Evolutionary conservation across 2,888 invertebrate species (phyloP).

Genomic region (Syrphus vitripennis): DNA sequence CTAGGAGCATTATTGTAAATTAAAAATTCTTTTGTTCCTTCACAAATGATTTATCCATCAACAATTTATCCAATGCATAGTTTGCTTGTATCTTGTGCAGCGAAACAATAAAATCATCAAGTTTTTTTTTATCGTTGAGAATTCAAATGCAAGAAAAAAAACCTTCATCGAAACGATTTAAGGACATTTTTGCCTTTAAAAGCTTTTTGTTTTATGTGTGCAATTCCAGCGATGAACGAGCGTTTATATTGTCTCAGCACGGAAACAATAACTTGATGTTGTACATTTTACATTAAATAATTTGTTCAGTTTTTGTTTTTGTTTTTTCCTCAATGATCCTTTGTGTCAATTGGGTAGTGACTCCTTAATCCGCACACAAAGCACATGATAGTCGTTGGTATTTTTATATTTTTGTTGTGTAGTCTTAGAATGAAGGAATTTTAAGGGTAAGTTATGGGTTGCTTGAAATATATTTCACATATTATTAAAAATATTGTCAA

Average conservation of each 20-base stretch:
- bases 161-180: conserved; percentile 6
- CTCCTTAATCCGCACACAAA: conserved; percentile 34
- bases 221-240: background rate
- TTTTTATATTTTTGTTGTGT: background rate
- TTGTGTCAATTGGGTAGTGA: conserved; percentile 44
- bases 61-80: background rate
- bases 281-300: conserved; percentile 7
- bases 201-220: background rate
- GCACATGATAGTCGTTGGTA: background rate
- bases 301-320: background rate
- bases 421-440: background rate
- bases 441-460: background rate
- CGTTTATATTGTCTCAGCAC: background rate
- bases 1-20: background rate
- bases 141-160: conserved; percentile 19
- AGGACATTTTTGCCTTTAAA: conserved; percentile 1
- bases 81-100: background rate
- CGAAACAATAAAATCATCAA: background rate
- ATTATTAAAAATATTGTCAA: too few species aligned
- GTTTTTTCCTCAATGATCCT: conserved; percentile 28
- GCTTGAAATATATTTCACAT: too few species aligned
- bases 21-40: background rate
- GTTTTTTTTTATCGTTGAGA: background rate
- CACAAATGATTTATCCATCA: background rate
- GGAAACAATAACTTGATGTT: background rate